A percentile compares a stretch with the other conserved stretches of the same genome.
Evolutionary conservation across 2,797 vertebrate species (phyloP).

Genomic region (Lagodon rhomboides): DNA sequence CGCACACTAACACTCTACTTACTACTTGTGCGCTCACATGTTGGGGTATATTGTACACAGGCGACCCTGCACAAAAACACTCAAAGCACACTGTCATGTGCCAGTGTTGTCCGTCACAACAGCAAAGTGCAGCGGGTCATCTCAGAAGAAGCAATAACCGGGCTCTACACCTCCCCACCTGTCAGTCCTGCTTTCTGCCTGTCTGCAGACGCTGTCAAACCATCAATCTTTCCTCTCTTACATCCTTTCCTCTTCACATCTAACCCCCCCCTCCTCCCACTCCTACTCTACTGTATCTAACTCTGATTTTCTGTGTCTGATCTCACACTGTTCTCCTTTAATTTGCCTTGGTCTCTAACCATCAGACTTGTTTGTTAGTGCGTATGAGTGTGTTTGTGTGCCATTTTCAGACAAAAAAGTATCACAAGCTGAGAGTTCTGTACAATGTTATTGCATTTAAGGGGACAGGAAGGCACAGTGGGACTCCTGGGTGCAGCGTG

Average conservation of each 20-base stretch:
- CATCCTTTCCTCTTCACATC: slow-evolving; percentile 41
- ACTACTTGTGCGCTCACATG: slow-evolving; percentile 31
- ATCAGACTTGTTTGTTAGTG: slow-evolving; percentile 12
- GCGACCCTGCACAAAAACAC: slow-evolving; percentile 43
- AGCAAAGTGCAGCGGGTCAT: slow-evolving; percentile 78
- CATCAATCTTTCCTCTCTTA: slow-evolving; percentile 74
- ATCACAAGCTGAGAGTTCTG: slow-evolving; percentile 23
- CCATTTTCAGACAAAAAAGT: slow-evolving; percentile 31
- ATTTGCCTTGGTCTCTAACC: slow-evolving; percentile 27
- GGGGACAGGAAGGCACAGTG: slow-evolving; percentile 7
- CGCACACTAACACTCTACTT: slow-evolving; percentile 31
- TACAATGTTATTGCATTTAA: slow-evolving; percentile 35
- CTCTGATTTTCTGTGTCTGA: slow-evolving; percentile 61
- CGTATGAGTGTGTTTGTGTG: slow-evolving; percentile 27
- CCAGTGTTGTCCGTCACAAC: slow-evolving; percentile 75
- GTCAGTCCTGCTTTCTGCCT: slow-evolving; percentile 78
- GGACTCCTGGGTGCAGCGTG: slow-evolving; percentile 37
- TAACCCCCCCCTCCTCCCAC: background rate
- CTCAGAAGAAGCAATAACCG: slow-evolving; percentile 77
- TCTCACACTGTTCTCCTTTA: slow-evolving; percentile 25
- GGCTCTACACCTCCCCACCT: slow-evolving; percentile 76
- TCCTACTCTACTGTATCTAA: slow-evolving; percentile 24
- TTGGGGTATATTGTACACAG: slow-evolving; percentile 48
- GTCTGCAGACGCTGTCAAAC: slow-evolving; percentile 79
- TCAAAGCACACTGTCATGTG: slow-evolving; percentile 61